Conservation (phyloP, 2,113 vertebrate genomes). For the Penelope pileata region DNA sequence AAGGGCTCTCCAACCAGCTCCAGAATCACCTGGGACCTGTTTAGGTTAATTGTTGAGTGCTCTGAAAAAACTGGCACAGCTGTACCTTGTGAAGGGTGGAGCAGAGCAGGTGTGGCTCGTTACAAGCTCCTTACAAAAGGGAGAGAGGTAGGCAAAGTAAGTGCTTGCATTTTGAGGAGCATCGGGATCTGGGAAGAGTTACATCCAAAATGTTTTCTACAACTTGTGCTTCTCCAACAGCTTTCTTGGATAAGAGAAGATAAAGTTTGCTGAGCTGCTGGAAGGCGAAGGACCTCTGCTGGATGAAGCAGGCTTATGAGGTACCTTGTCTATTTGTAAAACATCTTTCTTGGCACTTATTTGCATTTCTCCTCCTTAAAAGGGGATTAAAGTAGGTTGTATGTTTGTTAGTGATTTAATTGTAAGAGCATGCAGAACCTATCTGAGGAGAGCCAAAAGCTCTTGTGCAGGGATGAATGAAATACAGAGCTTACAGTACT, state of each 20-base stretch:
- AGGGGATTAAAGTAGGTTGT: neutral
- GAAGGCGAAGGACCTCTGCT: neutral
- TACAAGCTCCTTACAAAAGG: too few species aligned
- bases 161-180: rapidly evolving
- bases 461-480: neutral
- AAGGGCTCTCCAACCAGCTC: neutral
- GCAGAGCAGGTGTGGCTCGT: neutral
- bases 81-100: rapidly evolving
- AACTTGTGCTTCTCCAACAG: rapidly evolving
- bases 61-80: neutral
- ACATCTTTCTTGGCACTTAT: neutral
- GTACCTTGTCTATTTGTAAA: neutral
- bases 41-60: neutral
- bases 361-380: neutral
- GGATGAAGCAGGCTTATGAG: rapidly evolving
- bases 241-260: rapidly evolving
- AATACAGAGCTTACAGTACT: neutral
- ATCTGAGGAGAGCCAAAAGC: neutral
- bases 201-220: rapidly evolving
- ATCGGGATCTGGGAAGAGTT: rapidly evolving
- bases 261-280: neutral
- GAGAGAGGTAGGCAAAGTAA: too few species aligned
- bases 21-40: neutral
- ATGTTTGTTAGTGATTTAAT: neutral
- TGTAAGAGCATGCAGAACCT: neutral